phyloP scores from a whole-genome alignment of 2,888 invertebrate genomes.

The Stenoptilia bipunctidactyla region DNA sequence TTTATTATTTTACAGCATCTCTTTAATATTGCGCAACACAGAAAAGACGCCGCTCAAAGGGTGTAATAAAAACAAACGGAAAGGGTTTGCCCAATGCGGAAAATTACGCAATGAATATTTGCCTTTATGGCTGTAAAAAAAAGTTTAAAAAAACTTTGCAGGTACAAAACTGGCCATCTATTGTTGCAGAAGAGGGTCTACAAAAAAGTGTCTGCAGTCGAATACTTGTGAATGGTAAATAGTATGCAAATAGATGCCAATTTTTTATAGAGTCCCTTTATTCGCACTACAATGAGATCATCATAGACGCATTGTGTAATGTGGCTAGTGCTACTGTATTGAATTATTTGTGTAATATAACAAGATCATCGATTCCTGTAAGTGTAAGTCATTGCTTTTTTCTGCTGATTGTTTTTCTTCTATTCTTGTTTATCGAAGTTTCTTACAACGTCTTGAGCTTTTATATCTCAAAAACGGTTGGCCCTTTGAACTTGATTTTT shows the following conservation, averaged over 20 bases:
- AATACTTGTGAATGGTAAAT: constrained; percentile 35
- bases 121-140: constrained; percentile 41
- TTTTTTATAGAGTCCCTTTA: constrained; percentile 36
- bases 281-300: constrained; percentile 29
- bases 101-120: constrained; percentile 58
- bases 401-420: not conserved
- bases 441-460: constrained; percentile 15
- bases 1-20: constrained; percentile 58
- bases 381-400: not conserved
- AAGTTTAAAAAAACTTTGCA: constrained; percentile 50
- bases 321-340: constrained; percentile 36
- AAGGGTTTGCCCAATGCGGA: constrained; percentile 68
- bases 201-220: constrained; percentile 25
- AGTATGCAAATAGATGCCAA: constrained; percentile 60
- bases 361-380: constrained; percentile 25
- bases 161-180: constrained; percentile 42
- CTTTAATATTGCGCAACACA: constrained; percentile 53
- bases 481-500: constrained; percentile 67
- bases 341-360: constrained; percentile 39
- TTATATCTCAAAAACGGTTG: constrained; percentile 31
- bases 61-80: constrained; percentile 64
- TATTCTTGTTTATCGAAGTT: constrained; percentile 2
- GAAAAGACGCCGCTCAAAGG: constrained; percentile 57
- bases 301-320: constrained; percentile 23
- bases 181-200: constrained; percentile 28